Evolutionary conservation across 2,888 invertebrate genomes (phyloP).

Genomic region (Rapana venosa): DNA sequence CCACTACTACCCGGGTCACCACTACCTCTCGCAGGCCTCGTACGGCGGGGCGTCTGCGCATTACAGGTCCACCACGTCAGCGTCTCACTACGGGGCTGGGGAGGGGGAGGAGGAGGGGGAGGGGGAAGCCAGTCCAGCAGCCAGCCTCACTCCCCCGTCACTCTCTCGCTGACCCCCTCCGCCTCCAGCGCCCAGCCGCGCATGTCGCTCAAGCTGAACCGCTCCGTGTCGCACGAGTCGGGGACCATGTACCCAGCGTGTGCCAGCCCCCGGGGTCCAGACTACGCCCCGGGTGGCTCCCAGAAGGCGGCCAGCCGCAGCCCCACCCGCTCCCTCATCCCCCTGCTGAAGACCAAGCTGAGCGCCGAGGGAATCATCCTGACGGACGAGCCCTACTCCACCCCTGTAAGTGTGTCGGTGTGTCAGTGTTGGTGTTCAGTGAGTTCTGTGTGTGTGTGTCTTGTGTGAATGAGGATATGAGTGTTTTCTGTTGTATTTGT

Average conservation of each 20-base stretch:
- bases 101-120: background rate
- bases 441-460: background rate
- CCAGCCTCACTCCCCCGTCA: conserved; percentile 33
- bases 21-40: conserved; percentile 24
- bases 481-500: no score
- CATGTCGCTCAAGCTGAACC: conserved; percentile 35
- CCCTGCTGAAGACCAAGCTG: conserved; percentile 72
- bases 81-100: background rate
- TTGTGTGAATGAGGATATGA: background rate
- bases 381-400: conserved; percentile 75
- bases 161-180: conserved; percentile 21
- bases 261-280: conserved; percentile 46
- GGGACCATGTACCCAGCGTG: conserved; percentile 38
- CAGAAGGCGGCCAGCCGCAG: conserved; percentile 30
- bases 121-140: background rate
- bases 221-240: conserved; percentile 36
- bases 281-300: conserved; percentile 51
- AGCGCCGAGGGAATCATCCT: conserved; percentile 76
- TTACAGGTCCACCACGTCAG: background rate
- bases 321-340: conserved; percentile 69
- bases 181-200: conserved; percentile 15
- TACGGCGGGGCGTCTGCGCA: conserved; percentile 20
- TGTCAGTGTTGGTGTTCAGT: background rate
- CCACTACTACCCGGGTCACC: conserved; percentile 37
- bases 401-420: conserved; percentile 59